Conservation (phyloP, 2,113 vertebrate species). For the Petrocephalus zakoni region DNA sequence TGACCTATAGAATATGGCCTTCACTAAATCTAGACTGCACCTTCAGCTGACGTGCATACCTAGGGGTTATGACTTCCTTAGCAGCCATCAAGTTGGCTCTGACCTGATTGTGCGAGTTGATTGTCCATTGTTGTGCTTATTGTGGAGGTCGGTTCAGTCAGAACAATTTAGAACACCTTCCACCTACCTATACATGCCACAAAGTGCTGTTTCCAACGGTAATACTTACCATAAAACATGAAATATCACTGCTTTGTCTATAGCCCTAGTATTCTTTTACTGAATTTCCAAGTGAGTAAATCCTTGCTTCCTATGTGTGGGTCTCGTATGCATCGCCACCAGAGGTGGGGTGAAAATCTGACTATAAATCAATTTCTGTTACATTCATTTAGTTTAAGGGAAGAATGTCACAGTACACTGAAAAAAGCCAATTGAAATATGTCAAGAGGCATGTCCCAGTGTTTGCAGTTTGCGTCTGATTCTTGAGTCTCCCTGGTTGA, state of each 20-base stretch:
- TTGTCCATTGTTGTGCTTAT: not conserved
- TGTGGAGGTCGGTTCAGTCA: not conserved
- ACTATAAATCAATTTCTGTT: not conserved
- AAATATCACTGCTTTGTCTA: not conserved
- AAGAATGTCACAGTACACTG: not conserved
- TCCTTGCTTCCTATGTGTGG: not conserved
- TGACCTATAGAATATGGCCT: not conserved
- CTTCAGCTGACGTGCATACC: not conserved
- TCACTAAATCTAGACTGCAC: not conserved
- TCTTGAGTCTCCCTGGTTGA: not conserved
- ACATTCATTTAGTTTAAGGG: not conserved
- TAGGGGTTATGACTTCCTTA: not conserved
- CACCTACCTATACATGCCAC: not conserved
- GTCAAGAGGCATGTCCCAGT: not conserved
- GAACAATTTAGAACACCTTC: not conserved
- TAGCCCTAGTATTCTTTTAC: not conserved
- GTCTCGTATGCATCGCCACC: not conserved
- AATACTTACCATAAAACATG: not conserved
- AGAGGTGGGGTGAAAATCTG: not conserved
- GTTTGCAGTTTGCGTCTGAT: not conserved
- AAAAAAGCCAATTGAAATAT: not conserved
- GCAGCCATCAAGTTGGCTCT: not conserved
- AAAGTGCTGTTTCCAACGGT: not conserved
- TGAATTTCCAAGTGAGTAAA: not conserved
- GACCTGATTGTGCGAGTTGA: not conserved